phyloP scores from a whole-genome alignment of 2,888 invertebrate species.

The Cerceris ruficornis region DNA sequence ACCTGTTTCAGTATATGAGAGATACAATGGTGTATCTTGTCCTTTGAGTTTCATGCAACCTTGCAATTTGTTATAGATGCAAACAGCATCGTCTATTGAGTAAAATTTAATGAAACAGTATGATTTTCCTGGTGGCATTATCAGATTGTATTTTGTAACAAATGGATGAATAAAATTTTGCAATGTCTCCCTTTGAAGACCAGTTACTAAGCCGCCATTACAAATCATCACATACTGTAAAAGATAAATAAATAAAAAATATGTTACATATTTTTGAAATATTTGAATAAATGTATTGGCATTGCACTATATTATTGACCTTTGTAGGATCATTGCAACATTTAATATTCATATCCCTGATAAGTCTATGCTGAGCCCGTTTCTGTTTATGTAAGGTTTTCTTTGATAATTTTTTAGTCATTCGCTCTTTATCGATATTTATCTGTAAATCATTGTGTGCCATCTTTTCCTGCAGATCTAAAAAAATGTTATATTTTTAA shows the following conservation, averaged over 20 bases:
- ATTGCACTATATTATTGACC: conserved; percentile 62
- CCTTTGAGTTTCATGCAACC: conserved; percentile 84
- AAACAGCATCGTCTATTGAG: conserved; percentile 82
- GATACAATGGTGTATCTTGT: conserved; percentile 85
- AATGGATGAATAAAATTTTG: conserved; percentile 83
- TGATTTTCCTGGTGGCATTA: conserved; percentile 90
- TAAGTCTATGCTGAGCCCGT: conserved; percentile 74
- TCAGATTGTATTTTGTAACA: conserved; percentile 84
- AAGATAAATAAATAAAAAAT: conserved; percentile 50
- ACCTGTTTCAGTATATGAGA: conserved; percentile 86
- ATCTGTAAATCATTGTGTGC: background rate
- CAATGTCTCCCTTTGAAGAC: conserved; percentile 87
- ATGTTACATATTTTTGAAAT: conserved; percentile 2
- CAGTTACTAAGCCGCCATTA: conserved; percentile 93
- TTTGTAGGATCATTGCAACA: conserved; percentile 74
- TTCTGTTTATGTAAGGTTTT: conserved; percentile 74
- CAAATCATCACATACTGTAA: conserved; percentile 89
- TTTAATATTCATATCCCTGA: conserved; percentile 77
- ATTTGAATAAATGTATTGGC: background rate
- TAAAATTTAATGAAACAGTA: conserved; percentile 89
- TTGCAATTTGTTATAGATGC: conserved; percentile 85
- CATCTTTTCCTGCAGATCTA: background rate
- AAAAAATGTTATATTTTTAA: too few species aligned
- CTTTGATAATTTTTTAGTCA: conserved; percentile 4
- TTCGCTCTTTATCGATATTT: background rate